Evolutionary conservation across 2,888 invertebrate species (phyloP).

Genomic region (Drosophila hawaiiensis): DNA sequence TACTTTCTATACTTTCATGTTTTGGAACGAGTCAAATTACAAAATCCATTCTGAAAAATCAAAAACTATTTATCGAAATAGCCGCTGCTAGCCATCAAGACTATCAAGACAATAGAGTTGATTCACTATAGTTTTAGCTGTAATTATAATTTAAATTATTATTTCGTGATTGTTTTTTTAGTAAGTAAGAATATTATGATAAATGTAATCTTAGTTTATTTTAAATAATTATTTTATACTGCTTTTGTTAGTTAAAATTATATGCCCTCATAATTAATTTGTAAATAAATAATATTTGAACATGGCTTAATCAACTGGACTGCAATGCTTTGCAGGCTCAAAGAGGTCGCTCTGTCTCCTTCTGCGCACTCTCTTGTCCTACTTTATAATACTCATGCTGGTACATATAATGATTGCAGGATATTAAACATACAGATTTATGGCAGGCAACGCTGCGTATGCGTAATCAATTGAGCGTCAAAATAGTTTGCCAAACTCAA

Average conservation of each 20-base stretch:
- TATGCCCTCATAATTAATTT: background rate
- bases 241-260: background rate
- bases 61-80: background rate
- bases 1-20: background rate
- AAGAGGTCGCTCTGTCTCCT: background rate
- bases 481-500: constrained; percentile 74
- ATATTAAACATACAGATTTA: constrained; percentile 47
- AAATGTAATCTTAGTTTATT: background rate
- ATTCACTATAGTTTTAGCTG: background rate
- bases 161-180: background rate
- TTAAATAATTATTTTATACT: background rate
- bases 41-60: background rate
- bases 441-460: constrained; percentile 63
- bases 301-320: background rate
- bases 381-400: background rate
- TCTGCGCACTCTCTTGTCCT: background rate
- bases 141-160: background rate
- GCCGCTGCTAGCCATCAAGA: background rate
- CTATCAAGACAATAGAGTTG: background rate
- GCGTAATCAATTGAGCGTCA: constrained; percentile 75
- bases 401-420: background rate
- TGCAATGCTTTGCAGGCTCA: background rate
- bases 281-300: background rate
- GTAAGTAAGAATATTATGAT: background rate
- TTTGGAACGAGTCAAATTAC: background rate